Percentiles rank a stretch among this genome's conserved stretches.
These are phyloP conservation scores for Campylorhamphus procurvoides DNA, from an alignment of 2,113 vertebrate genomes.

Conservation along the genomic window DNA sequence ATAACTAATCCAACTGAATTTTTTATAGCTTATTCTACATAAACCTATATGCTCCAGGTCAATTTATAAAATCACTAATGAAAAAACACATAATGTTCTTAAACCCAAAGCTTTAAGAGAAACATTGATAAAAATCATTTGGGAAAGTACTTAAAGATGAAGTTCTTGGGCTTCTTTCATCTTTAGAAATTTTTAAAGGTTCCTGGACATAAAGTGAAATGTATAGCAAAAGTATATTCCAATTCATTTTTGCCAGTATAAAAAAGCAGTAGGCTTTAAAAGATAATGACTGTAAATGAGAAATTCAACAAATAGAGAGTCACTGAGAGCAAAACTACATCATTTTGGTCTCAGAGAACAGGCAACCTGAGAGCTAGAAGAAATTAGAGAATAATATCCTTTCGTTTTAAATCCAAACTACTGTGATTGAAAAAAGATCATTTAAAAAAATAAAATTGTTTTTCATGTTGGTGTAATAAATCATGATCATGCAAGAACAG, in stretches of 20 bases:
- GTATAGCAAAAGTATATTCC: background rate
- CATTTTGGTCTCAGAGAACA: background rate
- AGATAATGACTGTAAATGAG: background rate
- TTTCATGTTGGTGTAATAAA: background rate
- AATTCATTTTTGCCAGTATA: background rate
- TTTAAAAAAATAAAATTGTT: background rate
- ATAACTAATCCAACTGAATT: background rate
- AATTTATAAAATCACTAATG: background rate
- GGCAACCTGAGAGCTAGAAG: background rate
- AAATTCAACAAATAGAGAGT: background rate
- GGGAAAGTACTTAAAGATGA: background rate
- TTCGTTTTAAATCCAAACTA: background rate
- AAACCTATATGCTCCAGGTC: background rate
- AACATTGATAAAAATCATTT: background rate
- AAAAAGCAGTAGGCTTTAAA: background rate
- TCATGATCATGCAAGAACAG: background rate
- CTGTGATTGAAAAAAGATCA: background rate
- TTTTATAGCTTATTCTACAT: background rate
- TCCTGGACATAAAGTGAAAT: background rate
- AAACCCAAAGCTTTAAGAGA: background rate
- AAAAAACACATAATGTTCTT: background rate
- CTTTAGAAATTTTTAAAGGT: background rate
- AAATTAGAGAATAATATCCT: background rate
- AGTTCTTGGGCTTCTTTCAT: background rate
- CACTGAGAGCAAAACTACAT: background rate